Percentiles rank a stretch among this genome's conserved stretches.
These are phyloP conservation scores for Drosophila melanica DNA, from an alignment of 1,140 invertebrate genomes.

Conservation along the genomic window DNA sequence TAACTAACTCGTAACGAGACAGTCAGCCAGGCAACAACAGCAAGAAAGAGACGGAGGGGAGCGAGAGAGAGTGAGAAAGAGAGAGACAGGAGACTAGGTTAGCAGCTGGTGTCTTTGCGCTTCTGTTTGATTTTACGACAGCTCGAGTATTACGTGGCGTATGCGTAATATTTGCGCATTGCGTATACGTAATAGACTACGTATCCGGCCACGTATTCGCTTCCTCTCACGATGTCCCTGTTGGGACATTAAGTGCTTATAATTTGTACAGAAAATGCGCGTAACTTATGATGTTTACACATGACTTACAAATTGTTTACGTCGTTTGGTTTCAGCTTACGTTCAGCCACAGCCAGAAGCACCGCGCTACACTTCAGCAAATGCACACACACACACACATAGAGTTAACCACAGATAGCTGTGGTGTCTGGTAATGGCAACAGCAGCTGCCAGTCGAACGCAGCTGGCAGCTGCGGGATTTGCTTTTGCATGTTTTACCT, in stretches of 20 bases:
- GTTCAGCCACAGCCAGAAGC: not conserved
- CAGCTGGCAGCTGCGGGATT: constrained; percentile 44
- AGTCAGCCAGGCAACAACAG: constrained; percentile 11
- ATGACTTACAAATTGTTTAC: constrained; percentile 82
- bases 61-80: no score
- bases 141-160: constrained; percentile 55
- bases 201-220: not conserved
- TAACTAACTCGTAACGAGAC: constrained; percentile 59
- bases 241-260: constrained; percentile 79
- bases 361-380: not conserved
- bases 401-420: constrained; percentile 39
- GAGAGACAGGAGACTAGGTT: constrained; percentile 30
- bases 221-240: constrained; percentile 17
- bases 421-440: constrained; percentile 59
- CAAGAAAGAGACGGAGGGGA: constrained; percentile 3
- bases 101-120: constrained; percentile 44
- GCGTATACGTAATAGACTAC: constrained; percentile 27
- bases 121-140: constrained; percentile 61
- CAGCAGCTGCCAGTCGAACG: constrained; percentile 41
- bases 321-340: constrained; percentile 64
- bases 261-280: constrained; percentile 78
- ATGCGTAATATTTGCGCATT: constrained; percentile 70
- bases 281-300: constrained; percentile 82
- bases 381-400: constrained; percentile 6
- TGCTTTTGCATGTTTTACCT: constrained; percentile 59